A percentile compares a stretch with the other conserved stretches of the same genome.
Conservation (phyloP, 64 coral and sea anemone species). For the Montipora sp. region DNA sequence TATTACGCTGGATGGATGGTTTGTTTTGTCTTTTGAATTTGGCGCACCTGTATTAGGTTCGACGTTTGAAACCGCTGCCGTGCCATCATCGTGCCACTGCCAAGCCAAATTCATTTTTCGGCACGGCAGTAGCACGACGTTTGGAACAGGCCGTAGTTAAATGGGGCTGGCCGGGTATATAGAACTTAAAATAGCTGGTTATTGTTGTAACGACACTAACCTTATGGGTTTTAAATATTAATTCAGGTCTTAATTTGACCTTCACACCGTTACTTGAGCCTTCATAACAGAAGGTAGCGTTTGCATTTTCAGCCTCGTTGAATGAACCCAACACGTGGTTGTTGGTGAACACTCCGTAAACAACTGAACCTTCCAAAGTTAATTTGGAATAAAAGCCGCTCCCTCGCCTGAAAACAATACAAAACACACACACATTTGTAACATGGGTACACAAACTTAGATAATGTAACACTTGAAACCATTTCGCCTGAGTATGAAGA, state of each 20-base stretch:
- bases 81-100: too few relatives aligned
- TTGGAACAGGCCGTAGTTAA: too few relatives aligned
- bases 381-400: conserved; percentile 79
- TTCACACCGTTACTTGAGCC: conserved; percentile 16
- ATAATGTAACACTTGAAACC: not conserved
- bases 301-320: conserved; percentile 50
- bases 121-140: too few relatives aligned
- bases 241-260: conserved; percentile 58
- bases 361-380: not conserved
- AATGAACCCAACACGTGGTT: conserved; percentile 75
- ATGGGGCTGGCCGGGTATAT: not conserved
- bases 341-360: conserved; percentile 83
- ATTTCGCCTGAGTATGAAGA: not conserved
- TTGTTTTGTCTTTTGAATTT: too few relatives aligned
- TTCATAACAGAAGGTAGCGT: conserved; percentile 75
- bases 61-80: too few relatives aligned
- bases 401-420: conserved; percentile 55
- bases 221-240: conserved; percentile 81
- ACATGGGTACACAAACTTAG: not conserved
- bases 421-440: not conserved
- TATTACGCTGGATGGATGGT: too few relatives aligned
- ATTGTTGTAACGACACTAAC: conserved; percentile 33
- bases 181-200: not conserved
- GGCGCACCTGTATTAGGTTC: too few relatives aligned
- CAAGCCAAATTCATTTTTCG: too few relatives aligned